These are phyloP conservation scores for Anthophora plumipes DNA, from an alignment of 2,888 invertebrate species.

Conservation along the genomic window DNA sequence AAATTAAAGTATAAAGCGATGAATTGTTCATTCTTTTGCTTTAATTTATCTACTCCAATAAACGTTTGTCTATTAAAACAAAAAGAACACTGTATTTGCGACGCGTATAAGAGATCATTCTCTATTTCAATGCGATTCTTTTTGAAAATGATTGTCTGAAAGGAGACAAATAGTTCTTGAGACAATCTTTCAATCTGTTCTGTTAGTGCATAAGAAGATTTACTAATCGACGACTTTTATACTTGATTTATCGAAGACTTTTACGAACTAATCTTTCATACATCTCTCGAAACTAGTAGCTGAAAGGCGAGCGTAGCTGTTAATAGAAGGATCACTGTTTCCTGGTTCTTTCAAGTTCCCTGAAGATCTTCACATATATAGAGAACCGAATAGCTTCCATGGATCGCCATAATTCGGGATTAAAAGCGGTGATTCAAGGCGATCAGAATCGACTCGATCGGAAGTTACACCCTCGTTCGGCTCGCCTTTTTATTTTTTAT, in stretches of 20 bases:
- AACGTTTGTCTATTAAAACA: conserved; percentile 10
- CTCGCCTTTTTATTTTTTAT: conserved; percentile 53
- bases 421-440: conserved; percentile 64
- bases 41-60: neutral
- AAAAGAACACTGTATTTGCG: conserved; percentile 1
- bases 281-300: conserved; percentile 37
- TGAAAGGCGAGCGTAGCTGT: conserved; percentile 15
- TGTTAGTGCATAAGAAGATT: no score
- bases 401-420: conserved; percentile 61
- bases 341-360: conserved; percentile 23
- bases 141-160: no score
- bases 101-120: neutral
- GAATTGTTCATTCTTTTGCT: neutral
- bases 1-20: no score
- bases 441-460: conserved; percentile 46
- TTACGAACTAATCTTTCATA: conserved; percentile 43
- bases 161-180: no score
- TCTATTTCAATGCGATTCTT: neutral
- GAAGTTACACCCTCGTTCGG: conserved; percentile 23
- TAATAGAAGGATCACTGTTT: conserved; percentile 44
- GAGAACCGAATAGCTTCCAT: conserved; percentile 19
- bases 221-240: conserved; percentile 5
- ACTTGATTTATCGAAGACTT: neutral
- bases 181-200: no score
- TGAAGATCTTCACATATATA: conserved; percentile 36